Evolutionary conservation across 2,888 invertebrate species (phyloP).

Genomic region (Heteromyza rotundicornis): DNA sequence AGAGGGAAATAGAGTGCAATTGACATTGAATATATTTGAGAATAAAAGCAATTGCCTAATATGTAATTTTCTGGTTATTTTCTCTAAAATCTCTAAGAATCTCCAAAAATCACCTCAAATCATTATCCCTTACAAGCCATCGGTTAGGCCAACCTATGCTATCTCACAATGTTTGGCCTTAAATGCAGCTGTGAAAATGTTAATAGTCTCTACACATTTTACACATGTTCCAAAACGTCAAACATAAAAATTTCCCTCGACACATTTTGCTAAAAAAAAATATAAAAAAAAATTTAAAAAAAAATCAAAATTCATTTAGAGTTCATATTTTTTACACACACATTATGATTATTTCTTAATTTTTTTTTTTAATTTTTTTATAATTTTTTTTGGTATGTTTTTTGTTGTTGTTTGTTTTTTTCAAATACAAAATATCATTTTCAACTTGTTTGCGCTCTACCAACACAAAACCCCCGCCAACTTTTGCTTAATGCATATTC

Average conservation of each 20-base stretch:
- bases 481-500: slow-evolving; percentile 32
- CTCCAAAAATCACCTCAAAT: too few relatives aligned
- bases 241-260: neutral
- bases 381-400: too few relatives aligned
- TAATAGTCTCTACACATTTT: too few relatives aligned
- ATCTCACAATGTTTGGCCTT: too few relatives aligned
- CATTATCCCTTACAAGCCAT: too few relatives aligned
- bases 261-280: neutral
- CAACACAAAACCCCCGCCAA: neutral
- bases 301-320: neutral
- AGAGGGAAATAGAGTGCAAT: too few relatives aligned
- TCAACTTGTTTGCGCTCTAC: neutral
- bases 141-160: too few relatives aligned
- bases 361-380: too few relatives aligned
- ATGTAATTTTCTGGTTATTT: too few relatives aligned
- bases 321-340: neutral
- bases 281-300: neutral
- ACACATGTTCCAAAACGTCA: slow-evolving; percentile 11
- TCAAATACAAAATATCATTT: neutral
- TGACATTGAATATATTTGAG: slow-evolving; percentile 12
- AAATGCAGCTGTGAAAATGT: too few relatives aligned
- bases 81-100: too few relatives aligned
- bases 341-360: neutral
- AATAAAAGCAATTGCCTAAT: too few relatives aligned
- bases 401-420: neutral